Conservation (phyloP, 1,140 invertebrate genomes). For the Microvelia longipes region DNA sequence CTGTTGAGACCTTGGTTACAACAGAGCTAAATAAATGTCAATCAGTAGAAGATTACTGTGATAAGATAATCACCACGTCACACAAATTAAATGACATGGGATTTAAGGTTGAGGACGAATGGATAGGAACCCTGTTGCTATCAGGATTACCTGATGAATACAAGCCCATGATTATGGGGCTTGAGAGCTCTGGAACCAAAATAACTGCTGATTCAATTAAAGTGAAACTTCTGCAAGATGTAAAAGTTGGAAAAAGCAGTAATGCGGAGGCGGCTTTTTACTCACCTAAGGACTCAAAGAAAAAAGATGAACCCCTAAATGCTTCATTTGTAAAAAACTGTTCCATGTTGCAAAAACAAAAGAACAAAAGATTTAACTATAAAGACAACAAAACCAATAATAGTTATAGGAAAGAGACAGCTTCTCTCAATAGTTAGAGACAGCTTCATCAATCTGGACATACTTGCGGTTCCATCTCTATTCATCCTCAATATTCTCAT, state of each 20-base stretch:
- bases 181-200: constrained; percentile 26
- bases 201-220: constrained; percentile 6
- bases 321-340: too few species aligned
- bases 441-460: too few species aligned
- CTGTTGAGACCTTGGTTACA: neutral
- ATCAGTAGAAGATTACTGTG: neutral
- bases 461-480: too few species aligned
- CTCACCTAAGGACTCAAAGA: too few species aligned
- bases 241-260: neutral
- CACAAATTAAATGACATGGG: neutral
- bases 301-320: too few species aligned
- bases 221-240: neutral
- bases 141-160: constrained; percentile 27
- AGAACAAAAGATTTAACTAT: too few species aligned
- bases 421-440: too few species aligned
- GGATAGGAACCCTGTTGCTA: constrained; percentile 28
- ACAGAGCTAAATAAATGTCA: neutral
- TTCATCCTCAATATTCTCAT: too few species aligned
- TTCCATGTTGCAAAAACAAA: too few species aligned
- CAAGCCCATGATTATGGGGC: constrained; percentile 31
- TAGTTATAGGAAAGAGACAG: too few species aligned
- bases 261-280: too few species aligned
- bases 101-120: constrained; percentile 22
- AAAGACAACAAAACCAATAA: too few species aligned
- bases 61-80: neutral